Evolutionary conservation across 2,888 invertebrate species (phyloP).

Genomic region (Philhelius pedissequus): DNA sequence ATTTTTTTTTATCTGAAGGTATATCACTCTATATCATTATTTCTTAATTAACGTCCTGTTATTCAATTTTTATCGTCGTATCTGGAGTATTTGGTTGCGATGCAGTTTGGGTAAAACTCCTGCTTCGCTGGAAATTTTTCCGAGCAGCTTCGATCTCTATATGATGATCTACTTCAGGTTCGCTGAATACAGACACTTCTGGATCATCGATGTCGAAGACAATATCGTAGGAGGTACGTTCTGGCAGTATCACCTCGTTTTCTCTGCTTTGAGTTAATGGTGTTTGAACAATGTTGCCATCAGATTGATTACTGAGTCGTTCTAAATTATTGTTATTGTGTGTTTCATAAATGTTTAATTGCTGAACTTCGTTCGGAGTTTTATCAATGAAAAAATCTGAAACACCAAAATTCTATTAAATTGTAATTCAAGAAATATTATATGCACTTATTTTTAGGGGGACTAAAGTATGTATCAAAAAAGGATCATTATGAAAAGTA

Average conservation of each 20-base stretch:
- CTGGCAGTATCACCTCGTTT: neutral
- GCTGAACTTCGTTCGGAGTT: slow-evolving; percentile 69
- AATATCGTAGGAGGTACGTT: slow-evolving; percentile 43
- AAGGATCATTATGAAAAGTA: too few relatives aligned
- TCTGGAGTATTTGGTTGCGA: neutral
- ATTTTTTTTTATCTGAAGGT: slow-evolving; percentile 22
- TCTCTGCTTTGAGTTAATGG: slow-evolving; percentile 2
- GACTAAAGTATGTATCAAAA: neutral
- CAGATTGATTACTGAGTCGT: slow-evolving; percentile 31
- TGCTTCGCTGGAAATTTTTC: slow-evolving; percentile 33
- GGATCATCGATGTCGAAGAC: slow-evolving; percentile 69
- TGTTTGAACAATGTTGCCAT: slow-evolving; percentile 36
- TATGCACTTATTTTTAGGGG: neutral
- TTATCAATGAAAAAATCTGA: slow-evolving; percentile 77
- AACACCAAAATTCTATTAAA: neutral
- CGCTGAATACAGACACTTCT: slow-evolving; percentile 72
- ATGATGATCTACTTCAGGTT: slow-evolving; percentile 74
- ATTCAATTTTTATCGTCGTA: slow-evolving; percentile 43
- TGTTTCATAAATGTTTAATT: slow-evolving; percentile 34
- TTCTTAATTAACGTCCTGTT: neutral
- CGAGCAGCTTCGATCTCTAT: slow-evolving; percentile 38
- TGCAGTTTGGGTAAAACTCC: slow-evolving; percentile 26
- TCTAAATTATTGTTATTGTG: slow-evolving; percentile 44
- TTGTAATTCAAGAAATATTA: neutral
- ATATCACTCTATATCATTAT: slow-evolving; percentile 4